phyloP scores from a whole-genome alignment of 2,888 invertebrate genomes.

The Lobophora halterata region DNA sequence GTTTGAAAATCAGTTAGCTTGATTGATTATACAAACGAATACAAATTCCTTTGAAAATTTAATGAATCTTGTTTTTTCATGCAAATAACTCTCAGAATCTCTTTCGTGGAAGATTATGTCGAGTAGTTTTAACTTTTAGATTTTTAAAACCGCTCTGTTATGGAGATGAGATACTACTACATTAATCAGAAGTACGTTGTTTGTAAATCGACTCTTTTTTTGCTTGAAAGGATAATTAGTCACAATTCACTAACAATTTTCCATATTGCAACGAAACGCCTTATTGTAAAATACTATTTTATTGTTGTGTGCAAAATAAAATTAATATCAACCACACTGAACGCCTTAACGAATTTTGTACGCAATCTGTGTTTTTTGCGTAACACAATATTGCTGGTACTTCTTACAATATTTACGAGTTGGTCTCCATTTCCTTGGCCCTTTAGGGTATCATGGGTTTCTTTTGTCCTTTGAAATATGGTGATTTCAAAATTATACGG shows the following conservation, averaged over 20 bases:
- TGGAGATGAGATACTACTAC: too few relatives aligned
- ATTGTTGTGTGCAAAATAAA: constrained; percentile 2
- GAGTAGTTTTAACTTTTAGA: too few relatives aligned
- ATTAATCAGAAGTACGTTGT: too few relatives aligned
- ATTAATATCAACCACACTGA: not conserved
- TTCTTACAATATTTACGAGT: constrained; percentile 4
- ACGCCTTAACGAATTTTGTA: constrained; percentile 12
- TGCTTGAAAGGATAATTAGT: too few relatives aligned
- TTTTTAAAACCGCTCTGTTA: too few relatives aligned
- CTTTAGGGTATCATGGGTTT: not conserved
- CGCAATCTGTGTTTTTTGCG: constrained; percentile 8
- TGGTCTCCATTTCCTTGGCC: not conserved
- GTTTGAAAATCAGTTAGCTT: too few relatives aligned
- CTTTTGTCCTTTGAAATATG: constrained; percentile 1
- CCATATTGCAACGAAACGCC: constrained; percentile 7
- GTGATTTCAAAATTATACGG: constrained; percentile 4
- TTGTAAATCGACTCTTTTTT: too few relatives aligned
- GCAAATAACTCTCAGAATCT: constrained; percentile 6
- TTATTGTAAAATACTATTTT: not conserved
- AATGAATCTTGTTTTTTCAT: constrained; percentile 4
- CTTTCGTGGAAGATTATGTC: too few relatives aligned
- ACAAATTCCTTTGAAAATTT: constrained; percentile 10
- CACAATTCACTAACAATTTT: too few relatives aligned
- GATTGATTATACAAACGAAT: too few relatives aligned
- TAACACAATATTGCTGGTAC: constrained; percentile 7